Evolutionary conservation across 1,140 invertebrate species (phyloP).

Genomic region (Holotrichia oblita): DNA sequence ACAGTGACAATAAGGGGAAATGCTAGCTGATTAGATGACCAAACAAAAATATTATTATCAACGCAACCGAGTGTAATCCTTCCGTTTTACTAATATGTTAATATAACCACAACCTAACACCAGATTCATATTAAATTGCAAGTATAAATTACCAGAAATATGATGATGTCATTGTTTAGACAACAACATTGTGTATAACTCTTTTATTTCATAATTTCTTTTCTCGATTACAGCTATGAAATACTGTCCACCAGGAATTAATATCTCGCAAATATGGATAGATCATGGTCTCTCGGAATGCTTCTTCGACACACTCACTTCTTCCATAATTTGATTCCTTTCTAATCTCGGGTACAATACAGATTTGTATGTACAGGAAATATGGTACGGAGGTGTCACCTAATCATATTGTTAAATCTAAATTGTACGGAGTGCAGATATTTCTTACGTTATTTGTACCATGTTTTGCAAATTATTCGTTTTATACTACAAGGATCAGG

Average conservation of each 20-base stretch:
- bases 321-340: slow-evolving; percentile 78
- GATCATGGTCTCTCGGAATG: slow-evolving; percentile 91
- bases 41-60: slow-evolving; percentile 1
- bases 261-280: slow-evolving; percentile 82
- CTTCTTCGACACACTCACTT: slow-evolving; percentile 87
- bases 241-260: slow-evolving; percentile 86
- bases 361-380: slow-evolving; percentile 85
- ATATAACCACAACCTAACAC: not conserved
- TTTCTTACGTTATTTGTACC: slow-evolving; percentile 77
- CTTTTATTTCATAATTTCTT: not conserved
- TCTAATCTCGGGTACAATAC: slow-evolving; percentile 80
- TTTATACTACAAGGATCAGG: slow-evolving; percentile 76
- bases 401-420: slow-evolving; percentile 71
- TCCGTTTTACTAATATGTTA: not conserved
- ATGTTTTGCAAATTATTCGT: slow-evolving; percentile 72
- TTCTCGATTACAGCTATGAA: slow-evolving; percentile 51
- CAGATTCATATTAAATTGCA: not conserved
- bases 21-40: slow-evolving; percentile 7
- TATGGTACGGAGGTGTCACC: slow-evolving; percentile 79
- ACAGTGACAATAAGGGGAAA: not conserved
- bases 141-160: not conserved
- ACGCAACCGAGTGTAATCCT: not conserved
- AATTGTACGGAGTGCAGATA: slow-evolving; percentile 79
- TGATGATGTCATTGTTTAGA: slow-evolving; percentile 28
- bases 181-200: not conserved